Conservation (phyloP, 2,113 vertebrate genomes). For the Paradisaea rubra region DNA sequence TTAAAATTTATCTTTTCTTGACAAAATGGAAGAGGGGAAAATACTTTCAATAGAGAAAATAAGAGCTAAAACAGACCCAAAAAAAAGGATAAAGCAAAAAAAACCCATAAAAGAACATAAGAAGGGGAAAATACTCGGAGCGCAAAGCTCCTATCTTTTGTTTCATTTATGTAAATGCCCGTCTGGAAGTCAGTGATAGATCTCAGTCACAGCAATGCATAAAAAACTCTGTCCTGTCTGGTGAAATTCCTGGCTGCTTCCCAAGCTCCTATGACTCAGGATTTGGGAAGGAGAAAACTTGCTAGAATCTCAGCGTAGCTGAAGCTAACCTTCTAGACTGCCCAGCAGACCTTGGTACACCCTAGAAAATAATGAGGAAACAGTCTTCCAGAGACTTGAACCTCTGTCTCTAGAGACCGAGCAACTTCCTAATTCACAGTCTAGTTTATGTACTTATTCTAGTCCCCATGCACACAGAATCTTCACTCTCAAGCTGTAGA, state of each 20-base stretch:
- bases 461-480: background rate
- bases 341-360: background rate
- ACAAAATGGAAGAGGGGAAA: background rate
- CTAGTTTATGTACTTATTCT: background rate
- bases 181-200: background rate
- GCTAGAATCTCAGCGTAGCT: background rate
- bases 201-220: background rate
- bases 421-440: background rate
- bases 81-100: background rate
- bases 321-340: background rate
- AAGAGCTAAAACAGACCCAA: background rate
- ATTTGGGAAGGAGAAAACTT: background rate
- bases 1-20: background rate
- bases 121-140: background rate
- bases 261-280: background rate
- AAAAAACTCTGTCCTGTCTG: background rate
- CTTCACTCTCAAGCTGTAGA: background rate
- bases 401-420: background rate
- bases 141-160: background rate
- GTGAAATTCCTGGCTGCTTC: background rate
- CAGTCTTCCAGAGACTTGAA: background rate
- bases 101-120: background rate
- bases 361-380: background rate
- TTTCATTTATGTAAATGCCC: background rate
- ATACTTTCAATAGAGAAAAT: background rate